Percentiles rank a stretch among this genome's conserved stretches.
These are phyloP conservation scores for Pterobdella sp. DNA, from an alignment of 2,888 invertebrate species.

Conservation along the genomic window DNA sequence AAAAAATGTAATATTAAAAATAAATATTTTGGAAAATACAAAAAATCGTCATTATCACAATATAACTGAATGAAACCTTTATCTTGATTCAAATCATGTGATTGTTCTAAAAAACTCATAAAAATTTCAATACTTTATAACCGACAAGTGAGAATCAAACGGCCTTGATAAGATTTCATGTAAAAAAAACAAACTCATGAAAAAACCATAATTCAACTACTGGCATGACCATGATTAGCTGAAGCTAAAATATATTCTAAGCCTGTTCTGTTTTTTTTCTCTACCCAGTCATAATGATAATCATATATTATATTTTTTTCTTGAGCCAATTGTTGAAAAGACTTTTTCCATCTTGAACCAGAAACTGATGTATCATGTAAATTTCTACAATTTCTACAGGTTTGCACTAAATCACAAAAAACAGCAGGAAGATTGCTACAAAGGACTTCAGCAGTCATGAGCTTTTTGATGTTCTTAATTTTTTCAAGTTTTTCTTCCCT, in stretches of 20 bases:
- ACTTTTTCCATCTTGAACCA: conserved; percentile 16
- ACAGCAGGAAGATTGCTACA: conserved; percentile 34
- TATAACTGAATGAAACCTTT: no score
- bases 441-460: conserved; percentile 21
- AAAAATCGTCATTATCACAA: no score
- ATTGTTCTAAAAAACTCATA: neutral
- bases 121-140: neutral
- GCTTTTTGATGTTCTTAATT: conserved; percentile 31
- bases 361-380: conserved; percentile 20
- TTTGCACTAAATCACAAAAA: conserved; percentile 31
- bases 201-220: conserved; percentile 16
- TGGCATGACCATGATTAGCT: conserved; percentile 44
- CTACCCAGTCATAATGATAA: conserved; percentile 30
- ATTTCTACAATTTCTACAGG: conserved; percentile 22
- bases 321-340: conserved; percentile 28
- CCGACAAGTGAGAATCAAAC: neutral
- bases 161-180: no score
- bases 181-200: conserved; percentile 1
- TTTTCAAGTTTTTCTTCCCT: conserved; percentile 31
- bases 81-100: neutral
- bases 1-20: no score
- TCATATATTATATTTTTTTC: conserved; percentile 27
- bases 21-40: no score
- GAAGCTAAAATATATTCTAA: conserved; percentile 38
- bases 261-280: conserved; percentile 27